Evolutionary conservation across 1,140 invertebrate species (phyloP).

Genomic region (Frieseomelitta varia): DNA sequence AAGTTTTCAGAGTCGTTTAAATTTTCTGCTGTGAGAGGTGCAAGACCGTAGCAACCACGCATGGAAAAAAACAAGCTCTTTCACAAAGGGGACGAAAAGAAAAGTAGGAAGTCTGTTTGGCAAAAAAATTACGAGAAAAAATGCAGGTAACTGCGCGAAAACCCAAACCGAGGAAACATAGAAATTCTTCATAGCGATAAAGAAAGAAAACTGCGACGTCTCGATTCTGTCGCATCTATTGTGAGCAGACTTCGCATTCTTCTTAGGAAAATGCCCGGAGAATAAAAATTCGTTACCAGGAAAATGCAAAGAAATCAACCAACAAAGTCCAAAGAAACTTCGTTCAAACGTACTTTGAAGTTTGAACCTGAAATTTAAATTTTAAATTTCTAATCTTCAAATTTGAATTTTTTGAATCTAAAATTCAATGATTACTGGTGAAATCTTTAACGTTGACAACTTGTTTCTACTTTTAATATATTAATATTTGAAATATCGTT

Average conservation of each 20-base stretch:
- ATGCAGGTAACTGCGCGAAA: conserved; percentile 12
- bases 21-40: too few species aligned
- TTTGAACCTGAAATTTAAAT: not conserved
- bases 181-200: not conserved
- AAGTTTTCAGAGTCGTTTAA: not conserved
- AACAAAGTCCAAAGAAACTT: not conserved
- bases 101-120: conserved; percentile 34
- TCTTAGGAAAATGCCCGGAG: not conserved
- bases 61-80: conserved; percentile 20
- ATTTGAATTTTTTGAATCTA: not conserved
- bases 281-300: not conserved
- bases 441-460: too few species aligned
- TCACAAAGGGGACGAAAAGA: not conserved
- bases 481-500: not conserved
- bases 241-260: not conserved
- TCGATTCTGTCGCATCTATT: not conserved
- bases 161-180: not conserved
- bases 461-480: too few species aligned
- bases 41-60: conserved; percentile 5
- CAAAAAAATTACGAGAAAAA: conserved; percentile 34
- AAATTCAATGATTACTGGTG: not conserved
- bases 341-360: not conserved
- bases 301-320: not conserved
- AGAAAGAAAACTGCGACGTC: not conserved
- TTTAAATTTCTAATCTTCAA: not conserved